Evolutionary conservation across 1,140 invertebrate species (phyloP).

Genomic region (Hirudo medicinalis): DNA sequence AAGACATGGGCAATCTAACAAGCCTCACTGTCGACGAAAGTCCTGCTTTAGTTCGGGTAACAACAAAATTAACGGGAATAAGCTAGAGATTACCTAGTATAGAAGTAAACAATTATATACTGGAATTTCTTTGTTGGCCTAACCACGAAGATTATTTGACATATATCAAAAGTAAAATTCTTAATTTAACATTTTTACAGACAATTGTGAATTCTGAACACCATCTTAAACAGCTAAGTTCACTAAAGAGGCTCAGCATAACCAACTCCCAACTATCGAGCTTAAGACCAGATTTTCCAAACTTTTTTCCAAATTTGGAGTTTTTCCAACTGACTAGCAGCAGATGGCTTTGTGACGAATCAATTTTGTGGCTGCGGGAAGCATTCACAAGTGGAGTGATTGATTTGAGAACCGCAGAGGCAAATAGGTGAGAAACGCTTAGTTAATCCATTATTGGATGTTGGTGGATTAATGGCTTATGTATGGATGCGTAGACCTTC

Average conservation of each 20-base stretch:
- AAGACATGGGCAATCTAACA: constrained; percentile 48
- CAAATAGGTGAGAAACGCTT: neutral
- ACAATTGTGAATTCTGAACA: constrained; percentile 2
- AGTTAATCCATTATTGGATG: no score
- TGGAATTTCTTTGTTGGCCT: no score
- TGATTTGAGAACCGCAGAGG: neutral
- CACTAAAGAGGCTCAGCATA: constrained; percentile 52
- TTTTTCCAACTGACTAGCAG: constrained; percentile 38
- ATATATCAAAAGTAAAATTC: no score
- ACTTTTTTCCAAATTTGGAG: constrained; percentile 53
- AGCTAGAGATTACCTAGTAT: no score
- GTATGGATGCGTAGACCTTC: no score
- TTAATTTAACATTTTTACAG: neutral
- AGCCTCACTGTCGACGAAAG: constrained; percentile 58
- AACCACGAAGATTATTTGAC: neutral
- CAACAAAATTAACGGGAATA: no score
- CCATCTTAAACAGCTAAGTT: constrained; percentile 15
- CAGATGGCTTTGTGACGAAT: constrained; percentile 38
- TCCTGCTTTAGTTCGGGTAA: constrained; percentile 50
- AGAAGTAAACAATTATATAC: no score
- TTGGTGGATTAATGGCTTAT: no score
- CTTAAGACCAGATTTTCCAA: constrained; percentile 53
- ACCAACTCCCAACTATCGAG: constrained; percentile 48
- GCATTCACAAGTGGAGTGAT: constrained; percentile 29
- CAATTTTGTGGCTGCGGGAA: constrained; percentile 31